Base-by-base conservation (phyloP, 2,797 vertebrate genomes). In the Crenichthys baileyi region DNA sequence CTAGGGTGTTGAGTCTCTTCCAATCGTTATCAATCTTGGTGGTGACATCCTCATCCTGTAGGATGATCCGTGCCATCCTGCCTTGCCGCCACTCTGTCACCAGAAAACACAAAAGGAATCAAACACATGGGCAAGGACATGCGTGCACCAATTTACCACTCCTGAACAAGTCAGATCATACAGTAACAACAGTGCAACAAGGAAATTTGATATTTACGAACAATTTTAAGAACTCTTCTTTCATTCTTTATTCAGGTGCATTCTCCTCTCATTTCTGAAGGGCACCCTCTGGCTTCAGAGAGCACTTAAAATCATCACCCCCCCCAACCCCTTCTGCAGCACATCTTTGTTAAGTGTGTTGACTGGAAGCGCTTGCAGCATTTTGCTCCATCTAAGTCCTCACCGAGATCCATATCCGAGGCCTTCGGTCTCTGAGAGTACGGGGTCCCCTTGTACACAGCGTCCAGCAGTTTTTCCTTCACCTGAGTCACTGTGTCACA, bases 1-100 rank as follows among this genome's bases (percentile, higher is more conserved):
- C 98, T 83, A 99, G 93, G 0, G 97, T 98, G 94, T 99, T 99
- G 41, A 99, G 96, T 75, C 98, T 96, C 93, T 99, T 99, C 98
- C 98, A 99, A 94, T 99, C 98, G 0, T 99, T 99, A 95, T 99
- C 98, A 0, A 99, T 99, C 93, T 99, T 99, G 0, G 98, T 99
- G 84, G 98, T 99, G 83, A 99, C 97, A 0, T 99, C 98, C 87
- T 99, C 98, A 0, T 99, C 98, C 92, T 99, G 98, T 22, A 99
- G 97, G 87, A 99, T 99, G 93, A 99, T 98, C 63, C 98, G 95
- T 0, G 98, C 98, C 97, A 99, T 98, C 85, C 98, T 96, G 61
- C 98, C 98, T 91, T 99, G 98, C 13, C 98, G 96, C 98, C 98
- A 99, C 88, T 99, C 98, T 99, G 91, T 77, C 50, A 75, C 26